Conservation (phyloP, 2,888 invertebrate species). For the Anticlea derivata region DNA sequence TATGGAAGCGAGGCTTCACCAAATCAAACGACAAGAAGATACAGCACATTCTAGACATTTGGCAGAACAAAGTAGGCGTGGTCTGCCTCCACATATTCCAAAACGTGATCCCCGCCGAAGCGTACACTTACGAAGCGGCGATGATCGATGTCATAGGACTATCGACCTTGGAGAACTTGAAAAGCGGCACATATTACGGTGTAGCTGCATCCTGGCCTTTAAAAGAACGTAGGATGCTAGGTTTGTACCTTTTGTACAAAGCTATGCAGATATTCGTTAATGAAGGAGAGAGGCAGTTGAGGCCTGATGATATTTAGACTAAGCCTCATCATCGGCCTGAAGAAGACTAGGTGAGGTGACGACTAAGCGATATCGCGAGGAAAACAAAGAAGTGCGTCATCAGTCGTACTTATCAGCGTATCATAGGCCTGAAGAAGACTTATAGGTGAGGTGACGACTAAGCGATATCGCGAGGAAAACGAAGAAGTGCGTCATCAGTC, state of each 20-base stretch:
- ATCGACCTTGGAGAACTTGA: slow-evolving; percentile 84
- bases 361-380: too few relatives aligned
- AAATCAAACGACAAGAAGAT: slow-evolving; percentile 85
- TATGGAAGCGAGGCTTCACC: slow-evolving; percentile 82
- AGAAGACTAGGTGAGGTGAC: too few relatives aligned
- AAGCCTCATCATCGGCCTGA: too few relatives aligned
- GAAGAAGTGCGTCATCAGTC: too few relatives aligned
- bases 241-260: slow-evolving; percentile 90
- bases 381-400: too few relatives aligned
- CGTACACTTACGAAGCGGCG: slow-evolving; percentile 96
- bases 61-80: slow-evolving; percentile 92
- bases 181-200: slow-evolving; percentile 93
- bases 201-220: slow-evolving; percentile 88
- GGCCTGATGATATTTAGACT: slow-evolving; percentile 85
- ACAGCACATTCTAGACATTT: slow-evolving; percentile 92
- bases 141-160: slow-evolving; percentile 94
- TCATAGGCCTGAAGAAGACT: too few relatives aligned
- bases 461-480: too few relatives aligned
- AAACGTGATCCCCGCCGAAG: slow-evolving; percentile 95
- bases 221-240: slow-evolving; percentile 88
- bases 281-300: slow-evolving; percentile 95
- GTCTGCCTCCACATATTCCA: slow-evolving; percentile 96
- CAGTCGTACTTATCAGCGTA: too few relatives aligned
- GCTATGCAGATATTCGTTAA: slow-evolving; percentile 92
- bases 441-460: too few relatives aligned